Percentiles rank a stretch among this genome's conserved stretches.
These are phyloP conservation scores for Triplophysa tibetana DNA, from an alignment of 2,113 vertebrate genomes.

Conservation along the genomic window DNA sequence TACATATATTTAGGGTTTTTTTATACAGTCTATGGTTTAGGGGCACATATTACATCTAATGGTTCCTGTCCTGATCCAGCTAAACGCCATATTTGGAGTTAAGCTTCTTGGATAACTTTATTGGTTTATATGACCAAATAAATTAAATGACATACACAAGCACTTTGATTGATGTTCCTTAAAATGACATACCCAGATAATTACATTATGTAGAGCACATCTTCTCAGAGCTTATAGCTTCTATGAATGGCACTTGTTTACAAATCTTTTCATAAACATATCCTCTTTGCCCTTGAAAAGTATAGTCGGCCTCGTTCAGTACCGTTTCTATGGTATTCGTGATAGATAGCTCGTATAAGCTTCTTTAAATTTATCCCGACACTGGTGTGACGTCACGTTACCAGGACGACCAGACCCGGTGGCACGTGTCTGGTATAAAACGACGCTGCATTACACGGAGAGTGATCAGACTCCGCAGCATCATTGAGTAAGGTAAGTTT, in stretches of 20 bases:
- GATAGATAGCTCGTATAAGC: conserved; percentile 57
- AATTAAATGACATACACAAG: too few species aligned
- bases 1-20: too few species aligned
- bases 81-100: too few species aligned
- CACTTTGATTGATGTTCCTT: too few species aligned
- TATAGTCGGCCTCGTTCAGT: not conserved
- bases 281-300: conserved; percentile 9
- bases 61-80: too few species aligned
- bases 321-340: conserved; percentile 58
- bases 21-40: too few species aligned
- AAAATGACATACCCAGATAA: too few species aligned
- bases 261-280: not conserved
- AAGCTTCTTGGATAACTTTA: too few species aligned
- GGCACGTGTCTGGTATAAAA: conserved; percentile 72
- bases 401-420: conserved; percentile 62
- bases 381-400: conserved; percentile 69
- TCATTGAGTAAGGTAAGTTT: conserved; percentile 55
- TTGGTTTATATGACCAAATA: too few species aligned
- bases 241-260: not conserved
- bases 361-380: conserved; percentile 20
- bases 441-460: conserved; percentile 28
- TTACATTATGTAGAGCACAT: not conserved
- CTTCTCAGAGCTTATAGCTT: not conserved
- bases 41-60: too few species aligned
- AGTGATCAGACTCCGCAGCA: conserved; percentile 65